These are phyloP conservation scores for Lepidurus packardi DNA, from an alignment of 1,140 invertebrate species.

Conservation along the genomic window DNA sequence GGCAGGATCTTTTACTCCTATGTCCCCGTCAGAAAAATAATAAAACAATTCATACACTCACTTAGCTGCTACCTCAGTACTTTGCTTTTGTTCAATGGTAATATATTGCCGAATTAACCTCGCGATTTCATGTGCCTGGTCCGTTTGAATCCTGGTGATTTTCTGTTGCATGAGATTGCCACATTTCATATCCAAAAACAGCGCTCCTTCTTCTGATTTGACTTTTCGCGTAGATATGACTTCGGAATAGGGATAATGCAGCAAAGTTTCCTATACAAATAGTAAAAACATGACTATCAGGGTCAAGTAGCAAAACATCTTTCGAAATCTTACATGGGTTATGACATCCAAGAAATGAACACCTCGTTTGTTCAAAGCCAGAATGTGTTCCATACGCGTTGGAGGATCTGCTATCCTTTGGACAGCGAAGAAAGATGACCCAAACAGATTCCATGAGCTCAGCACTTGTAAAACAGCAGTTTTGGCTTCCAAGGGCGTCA, in stretches of 20 bases:
- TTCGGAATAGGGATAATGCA: constrained; percentile 87
- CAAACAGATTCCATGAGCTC: constrained; percentile 91
- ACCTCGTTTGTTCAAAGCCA: constrained; percentile 86
- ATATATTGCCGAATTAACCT: constrained; percentile 94
- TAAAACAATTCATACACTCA: not conserved
- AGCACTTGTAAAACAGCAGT: constrained; percentile 69
- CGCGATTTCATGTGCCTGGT: constrained; percentile 92
- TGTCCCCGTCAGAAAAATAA: not conserved
- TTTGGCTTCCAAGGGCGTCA: constrained; percentile 54
- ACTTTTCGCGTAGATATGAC: constrained; percentile 93
- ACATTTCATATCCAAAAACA: constrained; percentile 94
- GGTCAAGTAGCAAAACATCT: not conserved
- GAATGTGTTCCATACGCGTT: constrained; percentile 68
- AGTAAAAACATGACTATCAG: constrained; percentile 32
- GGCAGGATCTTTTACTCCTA: not conserved
- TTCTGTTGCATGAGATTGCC: constrained; percentile 93
- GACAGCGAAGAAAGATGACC: constrained; percentile 95
- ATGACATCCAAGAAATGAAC: constrained; percentile 88
- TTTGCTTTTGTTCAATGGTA: constrained; percentile 64
- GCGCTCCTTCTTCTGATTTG: constrained; percentile 79
- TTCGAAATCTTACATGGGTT: constrained; percentile 66
- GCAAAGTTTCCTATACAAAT: constrained; percentile 66
- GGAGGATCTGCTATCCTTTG: constrained; percentile 76
- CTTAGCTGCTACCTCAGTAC: not conserved
- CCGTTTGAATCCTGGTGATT: constrained; percentile 90